phyloP scores from a whole-genome alignment of 2,797 vertebrate species.

The Phalanger gymnotis region DNA sequence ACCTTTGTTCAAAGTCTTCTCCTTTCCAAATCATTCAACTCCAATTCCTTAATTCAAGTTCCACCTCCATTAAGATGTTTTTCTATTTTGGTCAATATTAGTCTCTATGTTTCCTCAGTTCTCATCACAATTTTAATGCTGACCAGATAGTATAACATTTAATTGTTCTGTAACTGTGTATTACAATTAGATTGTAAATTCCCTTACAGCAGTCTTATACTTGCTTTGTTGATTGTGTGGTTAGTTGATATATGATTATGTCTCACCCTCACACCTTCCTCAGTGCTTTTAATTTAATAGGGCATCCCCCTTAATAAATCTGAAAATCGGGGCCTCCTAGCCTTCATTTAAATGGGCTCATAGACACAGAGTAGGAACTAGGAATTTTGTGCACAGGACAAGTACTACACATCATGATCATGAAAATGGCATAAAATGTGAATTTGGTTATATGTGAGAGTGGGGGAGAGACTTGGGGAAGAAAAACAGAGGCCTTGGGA shows the following conservation, averaged over 20 bases:
- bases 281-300: background rate
- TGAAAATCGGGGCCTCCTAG: background rate
- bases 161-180: background rate
- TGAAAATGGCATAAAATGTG: background rate
- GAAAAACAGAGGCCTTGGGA: background rate
- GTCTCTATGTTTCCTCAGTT: background rate
- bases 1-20: background rate
- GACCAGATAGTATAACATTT: background rate
- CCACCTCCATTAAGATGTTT: background rate
- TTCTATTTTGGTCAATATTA: background rate
- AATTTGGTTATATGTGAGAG: background rate
- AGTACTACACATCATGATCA: background rate
- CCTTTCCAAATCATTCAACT: background rate
- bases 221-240: background rate
- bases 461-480: background rate
- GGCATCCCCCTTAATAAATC: background rate
- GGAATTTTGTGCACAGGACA: background rate
- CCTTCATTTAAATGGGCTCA: background rate
- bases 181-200: background rate
- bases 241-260: background rate
- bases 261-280: background rate
- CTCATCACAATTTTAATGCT: background rate
- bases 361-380: background rate
- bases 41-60: background rate
- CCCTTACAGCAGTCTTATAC: background rate